A percentile compares a stretch with the other conserved stretches of the same genome.
These are phyloP conservation scores for Alfaro cultratus DNA, from an alignment of 2,797 vertebrate species.

Conservation along the genomic window DNA sequence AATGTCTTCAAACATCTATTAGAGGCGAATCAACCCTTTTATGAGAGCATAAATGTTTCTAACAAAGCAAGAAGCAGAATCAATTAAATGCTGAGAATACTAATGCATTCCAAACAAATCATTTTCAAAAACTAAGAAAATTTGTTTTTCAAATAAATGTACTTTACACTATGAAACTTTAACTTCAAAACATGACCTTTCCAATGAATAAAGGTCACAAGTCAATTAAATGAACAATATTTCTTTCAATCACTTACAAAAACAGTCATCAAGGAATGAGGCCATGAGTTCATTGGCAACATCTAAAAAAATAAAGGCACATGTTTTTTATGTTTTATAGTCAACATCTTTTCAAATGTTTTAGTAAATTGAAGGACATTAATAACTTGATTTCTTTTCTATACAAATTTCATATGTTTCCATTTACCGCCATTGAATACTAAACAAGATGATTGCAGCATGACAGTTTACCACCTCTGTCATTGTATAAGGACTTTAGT, in stretches of 20 bases:
- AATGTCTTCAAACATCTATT: background rate
- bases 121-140: background rate
- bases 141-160: too few relatives aligned
- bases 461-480: background rate
- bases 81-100: background rate
- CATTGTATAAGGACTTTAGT: background rate
- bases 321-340: background rate
- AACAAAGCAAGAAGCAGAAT: background rate
- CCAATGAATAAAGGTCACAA: background rate
- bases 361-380: background rate
- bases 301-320: too few relatives aligned
- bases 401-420: too few relatives aligned
- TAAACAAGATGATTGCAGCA: too few relatives aligned
- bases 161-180: too few relatives aligned
- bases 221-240: background rate
- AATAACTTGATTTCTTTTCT: too few relatives aligned
- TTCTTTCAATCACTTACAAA: background rate
- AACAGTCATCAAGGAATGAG: background rate
- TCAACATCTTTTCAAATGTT: background rate
- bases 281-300: too few relatives aligned
- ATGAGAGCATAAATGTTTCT: background rate
- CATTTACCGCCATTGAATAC: too few relatives aligned
- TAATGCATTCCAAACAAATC: background rate
- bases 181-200: background rate
- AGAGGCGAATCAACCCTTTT: background rate